Percentiles rank a stretch among this genome's conserved stretches.
Evolutionary conservation across 2,113 vertebrate species (phyloP).

Genomic region (Atherinomorus stipes): DNA sequence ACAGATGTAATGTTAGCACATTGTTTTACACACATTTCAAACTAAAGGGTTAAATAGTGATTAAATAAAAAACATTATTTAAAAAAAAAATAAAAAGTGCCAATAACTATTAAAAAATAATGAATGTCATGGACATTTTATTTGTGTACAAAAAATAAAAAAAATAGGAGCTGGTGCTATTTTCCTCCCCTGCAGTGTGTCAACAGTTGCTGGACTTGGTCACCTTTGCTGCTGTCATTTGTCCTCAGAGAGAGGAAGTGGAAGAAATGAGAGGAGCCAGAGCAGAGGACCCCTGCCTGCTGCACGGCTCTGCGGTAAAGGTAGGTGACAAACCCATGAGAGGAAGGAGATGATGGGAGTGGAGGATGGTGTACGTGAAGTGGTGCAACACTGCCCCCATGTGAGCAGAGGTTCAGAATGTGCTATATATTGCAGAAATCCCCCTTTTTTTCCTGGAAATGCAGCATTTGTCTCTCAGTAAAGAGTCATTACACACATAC

Average conservation of each 20-base stretch:
- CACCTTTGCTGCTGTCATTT: constrained; percentile 4
- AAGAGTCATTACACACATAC: constrained; percentile 34
- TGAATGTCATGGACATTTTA: neutral
- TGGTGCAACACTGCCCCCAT: constrained; percentile 82
- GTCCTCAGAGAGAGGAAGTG: constrained; percentile 5
- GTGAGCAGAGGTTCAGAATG: constrained; percentile 47
- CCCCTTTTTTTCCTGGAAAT: constrained; percentile 18
- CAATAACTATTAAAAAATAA: too few species aligned
- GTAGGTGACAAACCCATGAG: constrained; percentile 34
- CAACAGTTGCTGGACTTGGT: constrained; percentile 9
- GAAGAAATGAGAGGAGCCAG: constrained; percentile 28
- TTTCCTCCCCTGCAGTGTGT: neutral
- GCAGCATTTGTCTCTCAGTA: constrained; percentile 32
- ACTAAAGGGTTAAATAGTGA: too few species aligned
- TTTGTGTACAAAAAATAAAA: neutral
- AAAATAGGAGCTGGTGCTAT: neutral
- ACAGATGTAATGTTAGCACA: too few species aligned
- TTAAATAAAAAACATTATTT: too few species aligned
- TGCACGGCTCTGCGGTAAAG: constrained; percentile 47
- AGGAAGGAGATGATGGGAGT: constrained; percentile 3
- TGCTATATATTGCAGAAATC: too few species aligned
- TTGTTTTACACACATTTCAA: too few species aligned
- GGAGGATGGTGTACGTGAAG: constrained; percentile 26
- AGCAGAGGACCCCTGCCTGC: constrained; percentile 30
- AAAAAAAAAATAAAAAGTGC: too few species aligned